These are phyloP conservation scores for Strigamia crassipes DNA, from an alignment of 2,888 invertebrate genomes.

Conservation along the genomic window DNA sequence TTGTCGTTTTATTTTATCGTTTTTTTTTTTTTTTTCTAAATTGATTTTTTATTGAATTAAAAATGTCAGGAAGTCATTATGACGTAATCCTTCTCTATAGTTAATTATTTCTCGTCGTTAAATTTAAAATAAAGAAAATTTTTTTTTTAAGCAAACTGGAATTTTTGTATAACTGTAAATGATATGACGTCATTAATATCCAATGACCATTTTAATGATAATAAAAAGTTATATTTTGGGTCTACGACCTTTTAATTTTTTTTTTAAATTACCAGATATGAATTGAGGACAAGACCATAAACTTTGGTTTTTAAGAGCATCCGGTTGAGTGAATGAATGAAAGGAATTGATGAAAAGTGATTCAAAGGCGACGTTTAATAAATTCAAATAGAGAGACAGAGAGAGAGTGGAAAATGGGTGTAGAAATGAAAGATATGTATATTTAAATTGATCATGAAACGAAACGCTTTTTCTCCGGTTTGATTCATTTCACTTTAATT, in stretches of 20 bases:
- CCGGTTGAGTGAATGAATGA: conserved; percentile 36
- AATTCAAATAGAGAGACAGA: conserved; percentile 11
- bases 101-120: neutral
- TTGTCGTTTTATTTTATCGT: no score
- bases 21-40: no score
- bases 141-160: neutral
- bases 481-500: conserved; percentile 48
- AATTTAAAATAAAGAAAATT: neutral
- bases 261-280: conserved; percentile 20
- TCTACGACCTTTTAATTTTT: conserved; percentile 19
- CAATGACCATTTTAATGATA: conserved; percentile 13
- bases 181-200: conserved; percentile 23
- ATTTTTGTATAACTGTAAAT: neutral
- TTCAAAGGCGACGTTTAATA: conserved; percentile 36
- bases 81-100: neutral
- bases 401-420: neutral
- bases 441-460: conserved; percentile 35
- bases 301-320: conserved; percentile 42
- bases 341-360: conserved; percentile 29
- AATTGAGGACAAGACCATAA: conserved; percentile 40
- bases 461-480: conserved; percentile 37
- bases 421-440: conserved; percentile 32
- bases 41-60: no score
- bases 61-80: no score
- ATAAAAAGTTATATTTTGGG: conserved; percentile 1